These are phyloP conservation scores for Cephus sareptanus DNA, from an alignment of 2,888 invertebrate species.

Conservation along the genomic window DNA sequence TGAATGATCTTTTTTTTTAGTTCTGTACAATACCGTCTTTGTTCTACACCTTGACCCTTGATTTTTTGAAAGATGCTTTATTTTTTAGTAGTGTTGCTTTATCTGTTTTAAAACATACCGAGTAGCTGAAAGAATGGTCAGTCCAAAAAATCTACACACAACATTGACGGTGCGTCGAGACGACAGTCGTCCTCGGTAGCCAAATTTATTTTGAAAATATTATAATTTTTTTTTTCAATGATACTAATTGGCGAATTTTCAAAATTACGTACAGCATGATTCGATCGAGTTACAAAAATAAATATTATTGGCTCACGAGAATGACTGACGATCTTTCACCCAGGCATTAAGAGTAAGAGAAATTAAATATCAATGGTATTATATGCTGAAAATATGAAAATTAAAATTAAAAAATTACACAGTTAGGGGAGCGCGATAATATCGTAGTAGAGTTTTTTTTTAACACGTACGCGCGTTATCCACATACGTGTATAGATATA, in stretches of 20 bases:
- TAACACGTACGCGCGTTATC: background rate
- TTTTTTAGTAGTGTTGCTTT: constrained; percentile 20
- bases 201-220: background rate
- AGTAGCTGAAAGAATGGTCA: constrained; percentile 24
- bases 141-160: constrained; percentile 26
- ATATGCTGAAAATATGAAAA: constrained; percentile 31
- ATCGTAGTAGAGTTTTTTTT: too few species aligned
- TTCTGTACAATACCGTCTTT: too few species aligned
- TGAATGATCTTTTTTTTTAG: too few species aligned
- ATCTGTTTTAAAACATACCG: constrained; percentile 17
- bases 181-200: background rate
- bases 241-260: background rate
- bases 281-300: too few species aligned
- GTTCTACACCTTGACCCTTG: background rate
- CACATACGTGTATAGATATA: background rate
- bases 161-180: constrained; percentile 24
- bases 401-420: constrained; percentile 20
- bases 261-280: background rate
- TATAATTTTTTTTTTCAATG: background rate
- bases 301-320: background rate
- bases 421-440: background rate
- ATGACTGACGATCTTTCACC: background rate
- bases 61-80: background rate
- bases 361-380: constrained; percentile 25
- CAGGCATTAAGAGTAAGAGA: constrained; percentile 12